These are phyloP conservation scores for Ophioninae sp. DNA, from an alignment of 2,888 invertebrate genomes.

Conservation along the genomic window DNA sequence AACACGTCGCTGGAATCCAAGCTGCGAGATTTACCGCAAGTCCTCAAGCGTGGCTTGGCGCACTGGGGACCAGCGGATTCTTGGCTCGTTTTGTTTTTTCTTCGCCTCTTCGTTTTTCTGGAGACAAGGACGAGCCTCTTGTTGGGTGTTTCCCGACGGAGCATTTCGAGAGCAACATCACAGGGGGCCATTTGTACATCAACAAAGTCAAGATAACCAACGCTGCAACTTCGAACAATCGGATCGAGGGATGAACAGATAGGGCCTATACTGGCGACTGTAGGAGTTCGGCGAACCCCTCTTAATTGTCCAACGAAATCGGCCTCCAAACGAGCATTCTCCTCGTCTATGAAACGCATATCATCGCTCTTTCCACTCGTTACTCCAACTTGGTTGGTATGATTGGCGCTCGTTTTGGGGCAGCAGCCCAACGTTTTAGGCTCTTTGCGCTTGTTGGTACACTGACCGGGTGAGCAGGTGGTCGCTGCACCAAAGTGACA, in stretches of 20 bases:
- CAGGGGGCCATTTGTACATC: conserved; percentile 89
- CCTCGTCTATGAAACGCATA: conserved; percentile 88
- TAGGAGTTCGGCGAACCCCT: conserved; percentile 81
- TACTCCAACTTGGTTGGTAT: conserved; percentile 67
- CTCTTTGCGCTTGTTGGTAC: conserved; percentile 71
- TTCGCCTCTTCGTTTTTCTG: conserved; percentile 83
- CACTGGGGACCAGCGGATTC: conserved; percentile 71
- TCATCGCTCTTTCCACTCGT: conserved; percentile 82
- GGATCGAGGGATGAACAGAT: conserved; percentile 84
- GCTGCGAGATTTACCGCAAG: conserved; percentile 91
- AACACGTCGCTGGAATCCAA: conserved; percentile 92
- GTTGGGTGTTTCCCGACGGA: conserved; percentile 88
- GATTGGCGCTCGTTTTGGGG: conserved; percentile 67
- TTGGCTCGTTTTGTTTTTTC: conserved; percentile 78
- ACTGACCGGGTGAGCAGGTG: conserved; percentile 65
- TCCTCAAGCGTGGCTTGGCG: conserved; percentile 83
- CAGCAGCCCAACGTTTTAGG: conserved; percentile 65
- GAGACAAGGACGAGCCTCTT: conserved; percentile 90
- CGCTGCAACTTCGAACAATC: conserved; percentile 93
- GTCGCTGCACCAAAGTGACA: conserved; percentile 65
- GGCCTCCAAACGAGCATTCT: conserved; percentile 76
- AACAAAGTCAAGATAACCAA: conserved; percentile 92
- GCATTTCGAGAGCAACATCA: conserved; percentile 87
- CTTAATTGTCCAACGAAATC: conserved; percentile 71
- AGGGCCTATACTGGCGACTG: conserved; percentile 87